Base-by-base conservation (phyloP, 2,797 vertebrate genomes). In the Sciurus carolinensis region DNA sequence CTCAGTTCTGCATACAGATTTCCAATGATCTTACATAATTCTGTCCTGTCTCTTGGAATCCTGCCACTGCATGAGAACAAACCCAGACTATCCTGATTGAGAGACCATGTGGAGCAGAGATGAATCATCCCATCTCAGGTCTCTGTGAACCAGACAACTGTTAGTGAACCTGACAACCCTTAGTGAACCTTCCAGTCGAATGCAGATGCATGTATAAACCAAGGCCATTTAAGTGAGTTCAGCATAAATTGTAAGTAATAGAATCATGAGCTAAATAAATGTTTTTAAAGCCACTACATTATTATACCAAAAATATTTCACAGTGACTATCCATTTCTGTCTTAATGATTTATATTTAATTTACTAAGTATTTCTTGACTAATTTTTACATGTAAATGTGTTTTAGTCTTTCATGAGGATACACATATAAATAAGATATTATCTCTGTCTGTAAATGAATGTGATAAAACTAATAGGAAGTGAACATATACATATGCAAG, bases 261-360 rank as follows among this genome's bases (percentile, higher is more conserved):
- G 42, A 64, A 39, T 67, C 17, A 44, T 66, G 71, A 90, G 22
- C 69, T 80, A 80, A 75, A 67, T 57, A 87, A 95, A 39, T 72
- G 15, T 18, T 42, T 89, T 84, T 85, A 82, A 87, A 92, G 71
- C 12, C 71, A 84, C 24, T 30, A 80, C 72, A 50, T 72, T 90
- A 77, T 57, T 57, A 64, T 30, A 20, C 6, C 54, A 12, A 75
- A 92, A 85, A 50, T 47, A 77, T 36, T 88, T 87, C 33, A 47
- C 18, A 59, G 39, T 26, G 30, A 62, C 64, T 81, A 90, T 14
- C 33, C 62, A 76, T 89, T 73, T 94, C 57, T 72, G 82, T 62
- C 39, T 59, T 75, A 88, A 88, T 59, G 87, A 81, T 85, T 72
- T 84, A 62, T 59, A 22, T 90, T 94, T 85, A 85, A 47, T 36